Percentiles rank a stretch among this genome's conserved stretches.
phyloP scores from a whole-genome alignment of 2,888 invertebrate species.

The Leptopterna dolabrata region DNA sequence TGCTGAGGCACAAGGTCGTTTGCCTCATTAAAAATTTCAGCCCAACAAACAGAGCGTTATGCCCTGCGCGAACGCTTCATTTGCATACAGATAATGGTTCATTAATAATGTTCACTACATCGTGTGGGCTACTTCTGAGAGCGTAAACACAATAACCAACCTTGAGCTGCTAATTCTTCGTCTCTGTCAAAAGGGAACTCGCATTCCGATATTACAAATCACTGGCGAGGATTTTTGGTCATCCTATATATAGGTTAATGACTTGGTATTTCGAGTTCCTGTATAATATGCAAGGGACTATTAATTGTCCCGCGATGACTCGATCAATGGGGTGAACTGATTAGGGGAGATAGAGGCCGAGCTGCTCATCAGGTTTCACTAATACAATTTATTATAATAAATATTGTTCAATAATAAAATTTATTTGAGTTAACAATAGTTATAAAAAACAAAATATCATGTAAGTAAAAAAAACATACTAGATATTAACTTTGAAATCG shows the following conservation, averaged over 20 bases:
- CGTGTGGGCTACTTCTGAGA: constrained; percentile 24
- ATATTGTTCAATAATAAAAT: too few relatives aligned
- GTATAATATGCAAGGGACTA: too few relatives aligned
- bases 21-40: not conserved
- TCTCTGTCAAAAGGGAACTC: not conserved
- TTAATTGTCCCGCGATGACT: not conserved
- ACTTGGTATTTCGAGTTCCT: too few relatives aligned
- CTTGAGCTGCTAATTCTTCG: not conserved
- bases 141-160: constrained; percentile 20
- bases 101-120: constrained; percentile 26
- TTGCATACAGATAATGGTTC: constrained; percentile 10
- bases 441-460: too few relatives aligned
- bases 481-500: too few relatives aligned
- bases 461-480: too few relatives aligned
- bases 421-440: too few relatives aligned
- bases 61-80: not conserved
- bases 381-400: too few relatives aligned
- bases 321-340: too few relatives aligned
- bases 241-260: not conserved
- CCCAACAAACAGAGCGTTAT: constrained; percentile 3
- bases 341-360: too few relatives aligned
- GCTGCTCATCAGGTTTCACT: too few relatives aligned
- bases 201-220: not conserved
- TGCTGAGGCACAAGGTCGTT: not conserved
- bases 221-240: not conserved